phyloP scores from a whole-genome alignment of 2,113 vertebrate species.

The Xiphophorus couchianus region DNA sequence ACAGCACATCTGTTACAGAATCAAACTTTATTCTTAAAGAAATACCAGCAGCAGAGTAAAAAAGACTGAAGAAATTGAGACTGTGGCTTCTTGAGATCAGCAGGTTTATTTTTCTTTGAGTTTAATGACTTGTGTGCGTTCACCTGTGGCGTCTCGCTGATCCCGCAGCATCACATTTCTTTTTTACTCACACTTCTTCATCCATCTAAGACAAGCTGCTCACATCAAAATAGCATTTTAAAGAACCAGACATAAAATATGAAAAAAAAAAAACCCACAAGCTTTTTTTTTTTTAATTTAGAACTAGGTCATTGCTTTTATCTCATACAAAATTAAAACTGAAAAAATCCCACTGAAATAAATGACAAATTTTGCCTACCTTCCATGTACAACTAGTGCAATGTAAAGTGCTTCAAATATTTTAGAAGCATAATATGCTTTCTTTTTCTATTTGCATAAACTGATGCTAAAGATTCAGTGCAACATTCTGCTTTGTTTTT shows the following conservation, averaged over 20 bases:
- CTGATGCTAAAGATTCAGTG: constrained; percentile 20
- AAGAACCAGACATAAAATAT: constrained; percentile 3
- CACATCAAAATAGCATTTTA: neutral
- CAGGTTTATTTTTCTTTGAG: constrained; percentile 10
- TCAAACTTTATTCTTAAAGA: constrained; percentile 58
- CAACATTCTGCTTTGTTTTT: constrained; percentile 27
- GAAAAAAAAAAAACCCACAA: constrained; percentile 2
- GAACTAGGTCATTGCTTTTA: neutral
- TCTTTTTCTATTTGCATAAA: constrained; percentile 48
- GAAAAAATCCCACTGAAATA: constrained; percentile 19
- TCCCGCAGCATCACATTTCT: neutral
- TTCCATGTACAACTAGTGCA: constrained; percentile 19
- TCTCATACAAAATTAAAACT: constrained; percentile 22
- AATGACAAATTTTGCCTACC: constrained; percentile 17
- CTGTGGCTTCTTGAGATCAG: constrained; percentile 27
- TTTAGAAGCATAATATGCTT: constrained; percentile 20
- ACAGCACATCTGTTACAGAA: constrained; percentile 21
- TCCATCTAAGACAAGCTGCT: neutral
- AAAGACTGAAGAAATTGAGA: constrained; percentile 19
- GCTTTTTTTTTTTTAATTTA: neutral
- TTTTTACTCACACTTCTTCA: neutral
- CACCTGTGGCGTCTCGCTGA: neutral
- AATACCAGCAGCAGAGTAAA: constrained; percentile 29
- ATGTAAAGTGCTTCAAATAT: constrained; percentile 66
- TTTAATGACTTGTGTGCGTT: neutral